phyloP scores from a whole-genome alignment of 1,140 invertebrate species.

The Bombus pyrosoma region DNA sequence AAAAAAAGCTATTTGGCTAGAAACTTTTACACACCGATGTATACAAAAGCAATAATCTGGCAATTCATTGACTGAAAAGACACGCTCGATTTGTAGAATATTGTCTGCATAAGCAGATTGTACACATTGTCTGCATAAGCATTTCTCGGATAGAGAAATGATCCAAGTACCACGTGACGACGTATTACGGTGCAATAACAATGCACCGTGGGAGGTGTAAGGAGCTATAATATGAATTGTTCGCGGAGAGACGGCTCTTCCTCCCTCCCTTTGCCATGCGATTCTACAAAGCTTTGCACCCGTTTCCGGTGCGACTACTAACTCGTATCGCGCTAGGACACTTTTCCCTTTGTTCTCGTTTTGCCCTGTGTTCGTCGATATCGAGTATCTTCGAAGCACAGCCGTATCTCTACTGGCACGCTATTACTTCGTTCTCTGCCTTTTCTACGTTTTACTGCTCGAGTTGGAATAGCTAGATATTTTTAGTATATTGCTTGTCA shows the following conservation, averaged over 20 bases:
- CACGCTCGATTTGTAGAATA: background rate
- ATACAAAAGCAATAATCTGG: no score
- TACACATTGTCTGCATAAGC: background rate
- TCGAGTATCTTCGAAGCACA: conserved; percentile 35
- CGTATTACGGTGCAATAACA: conserved; percentile 13
- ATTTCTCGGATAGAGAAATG: background rate
- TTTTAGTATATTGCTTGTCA: background rate
- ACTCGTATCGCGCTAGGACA: conserved; percentile 26
- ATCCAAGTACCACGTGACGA: background rate
- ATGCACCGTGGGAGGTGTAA: background rate
- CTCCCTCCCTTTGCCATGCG: background rate
- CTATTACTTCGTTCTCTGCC: background rate
- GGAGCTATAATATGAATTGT: conserved; percentile 24
- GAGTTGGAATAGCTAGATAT: background rate
- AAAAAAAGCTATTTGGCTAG: no score
- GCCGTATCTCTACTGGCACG: conserved; percentile 3
- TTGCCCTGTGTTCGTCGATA: conserved; percentile 33
- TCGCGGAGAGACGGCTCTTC: background rate
- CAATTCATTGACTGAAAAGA: background rate
- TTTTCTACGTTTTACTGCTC: no score
- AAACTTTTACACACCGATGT: no score
- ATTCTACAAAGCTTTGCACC: conserved; percentile 39
- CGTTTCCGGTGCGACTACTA: conserved; percentile 21
- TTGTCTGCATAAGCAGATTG: background rate
- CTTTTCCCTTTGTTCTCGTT: conserved; percentile 41